A percentile compares a stretch with the other conserved stretches of the same genome.
phyloP scores from a whole-genome alignment of 2,113 vertebrate genomes.

The Castor canadensis region DNA sequence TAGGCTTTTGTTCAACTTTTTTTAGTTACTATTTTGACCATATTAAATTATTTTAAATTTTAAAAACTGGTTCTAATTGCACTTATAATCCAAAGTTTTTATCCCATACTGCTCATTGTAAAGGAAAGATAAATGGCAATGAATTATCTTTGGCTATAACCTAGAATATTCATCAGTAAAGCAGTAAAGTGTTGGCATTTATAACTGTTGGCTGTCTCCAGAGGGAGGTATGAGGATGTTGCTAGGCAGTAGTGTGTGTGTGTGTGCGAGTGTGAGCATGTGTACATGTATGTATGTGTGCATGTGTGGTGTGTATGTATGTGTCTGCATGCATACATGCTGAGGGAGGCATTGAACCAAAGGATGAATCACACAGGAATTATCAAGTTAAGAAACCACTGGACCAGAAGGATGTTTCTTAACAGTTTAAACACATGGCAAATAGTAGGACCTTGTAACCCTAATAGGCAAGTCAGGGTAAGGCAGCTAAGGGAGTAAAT shows the following conservation, averaged over 20 bases:
- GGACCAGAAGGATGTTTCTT: neutral
- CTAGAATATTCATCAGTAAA: conserved; percentile 30
- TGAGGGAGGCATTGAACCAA: neutral
- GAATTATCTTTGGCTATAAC: conserved; percentile 28
- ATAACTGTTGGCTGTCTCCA: neutral
- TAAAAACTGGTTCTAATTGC: conserved; percentile 32
- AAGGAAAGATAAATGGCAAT: conserved; percentile 42
- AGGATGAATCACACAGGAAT: neutral
- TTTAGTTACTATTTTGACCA: conserved; percentile 44
- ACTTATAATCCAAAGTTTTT: neutral
- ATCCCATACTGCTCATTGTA: neutral
- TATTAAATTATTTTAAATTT: conserved; percentile 41
- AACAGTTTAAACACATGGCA: neutral
- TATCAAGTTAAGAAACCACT: neutral
- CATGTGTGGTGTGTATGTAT: neutral
- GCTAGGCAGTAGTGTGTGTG: neutral
- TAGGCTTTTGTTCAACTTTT: conserved; percentile 37
- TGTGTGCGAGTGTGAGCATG: neutral
- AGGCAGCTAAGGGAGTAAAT: neutral
- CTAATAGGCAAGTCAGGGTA: neutral
- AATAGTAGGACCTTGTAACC: neutral
- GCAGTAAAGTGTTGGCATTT: conserved; percentile 17
- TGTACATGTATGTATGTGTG: neutral
- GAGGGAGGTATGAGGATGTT: neutral
- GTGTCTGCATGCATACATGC: no score